Conservation (phyloP, 2,797 vertebrate species). For the Kryptolebias ocellatus region DNA sequence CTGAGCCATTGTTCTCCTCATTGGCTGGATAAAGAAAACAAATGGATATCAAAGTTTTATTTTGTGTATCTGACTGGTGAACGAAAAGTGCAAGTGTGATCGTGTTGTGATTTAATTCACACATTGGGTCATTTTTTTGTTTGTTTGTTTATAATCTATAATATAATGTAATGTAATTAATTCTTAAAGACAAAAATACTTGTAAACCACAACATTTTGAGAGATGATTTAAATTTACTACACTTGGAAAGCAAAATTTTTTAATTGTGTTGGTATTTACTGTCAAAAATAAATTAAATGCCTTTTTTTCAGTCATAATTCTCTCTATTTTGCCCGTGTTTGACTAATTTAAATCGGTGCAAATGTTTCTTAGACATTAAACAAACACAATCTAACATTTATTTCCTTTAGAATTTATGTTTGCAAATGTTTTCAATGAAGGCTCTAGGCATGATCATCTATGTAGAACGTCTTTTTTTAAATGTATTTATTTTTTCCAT, state of each 20-base stretch:
- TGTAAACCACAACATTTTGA: no score
- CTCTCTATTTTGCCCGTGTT: slow-evolving; percentile 59
- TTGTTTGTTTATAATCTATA: no score
- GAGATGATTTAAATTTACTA: no score
- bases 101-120: slow-evolving; percentile 2
- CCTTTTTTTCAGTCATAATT: slow-evolving; percentile 37
- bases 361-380: slow-evolving; percentile 65
- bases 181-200: background rate
- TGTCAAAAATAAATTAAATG: no score
- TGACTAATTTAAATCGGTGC: slow-evolving; percentile 65
- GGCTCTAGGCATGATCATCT: slow-evolving; percentile 30
- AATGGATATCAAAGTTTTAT: slow-evolving; percentile 44
- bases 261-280: no score
- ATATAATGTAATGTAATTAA: no score
- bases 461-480: slow-evolving; percentile 17
- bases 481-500: background rate
- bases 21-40: slow-evolving; percentile 71
- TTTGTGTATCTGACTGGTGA: slow-evolving; percentile 46
- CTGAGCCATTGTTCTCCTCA: slow-evolving; percentile 66
- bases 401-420: slow-evolving; percentile 41
- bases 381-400: slow-evolving; percentile 9
- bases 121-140: no score
- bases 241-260: no score
- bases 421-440: background rate
- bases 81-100: slow-evolving; percentile 27